Base-by-base conservation (phyloP, 2,113 vertebrate genomes). In the Cathartes aura region DNA sequence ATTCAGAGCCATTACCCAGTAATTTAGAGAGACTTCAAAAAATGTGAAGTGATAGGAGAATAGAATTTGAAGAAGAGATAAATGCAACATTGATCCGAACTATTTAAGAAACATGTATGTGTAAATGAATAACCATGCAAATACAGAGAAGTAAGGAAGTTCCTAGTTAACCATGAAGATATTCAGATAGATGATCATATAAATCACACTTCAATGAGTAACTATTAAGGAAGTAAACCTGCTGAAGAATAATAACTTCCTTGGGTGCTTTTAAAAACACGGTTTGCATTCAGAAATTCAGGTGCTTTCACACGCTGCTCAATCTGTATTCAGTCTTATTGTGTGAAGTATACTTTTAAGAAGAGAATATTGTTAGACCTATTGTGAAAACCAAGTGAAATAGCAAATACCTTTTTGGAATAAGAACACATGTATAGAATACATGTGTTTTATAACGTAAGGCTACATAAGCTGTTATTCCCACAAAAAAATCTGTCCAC, bases 201-300 rank as follows among this genome's bases (percentile, higher is more conserved):
- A 87, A 90, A 87, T 94, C 76, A 85, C 36, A 53, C 62, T 90
- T 82, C 58, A 85, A 0, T 81, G 70, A 80, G 56, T 89, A 75
- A 81, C 34, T 95, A 20, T 87, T 91, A 81, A 83, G 75, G 90
- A 82, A 82, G n/a, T 83, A 96, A 96, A 95, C 63, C 66, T 87
- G 66, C 29, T 92, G 66, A 95, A 92, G 70, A 94, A 74, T 85
- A 93, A 48, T 20, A 68, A 85, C 55, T 73, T 95, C 17, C 62
- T 88, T 45, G 79, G 36, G 24, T 91, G 50, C 72, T 93, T 96
- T 94, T 71, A 93, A 92, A 95, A 94, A 43, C 62, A 47, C 12
- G 8, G 47, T 20, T 89, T 95, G 34, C 47, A 11, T 91, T 89
- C 30, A 47, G 56, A 90, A 70, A 67, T 64, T 91, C 71, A 68